Conservation (phyloP, 1,140 invertebrate genomes). For the Vanessa tameamea region DNA sequence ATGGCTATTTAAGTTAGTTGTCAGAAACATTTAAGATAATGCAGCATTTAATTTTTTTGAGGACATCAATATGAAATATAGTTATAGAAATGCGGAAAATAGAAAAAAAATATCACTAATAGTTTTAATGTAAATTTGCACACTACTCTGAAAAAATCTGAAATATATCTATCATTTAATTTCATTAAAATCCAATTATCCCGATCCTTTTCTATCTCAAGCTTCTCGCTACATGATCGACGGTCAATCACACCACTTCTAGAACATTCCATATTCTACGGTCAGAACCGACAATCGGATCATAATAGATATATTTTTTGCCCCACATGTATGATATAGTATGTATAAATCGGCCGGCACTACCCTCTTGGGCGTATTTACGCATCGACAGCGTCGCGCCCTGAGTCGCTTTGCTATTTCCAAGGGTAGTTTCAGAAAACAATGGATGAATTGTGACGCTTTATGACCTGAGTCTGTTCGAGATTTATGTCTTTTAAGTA, state of each 20-base stretch:
- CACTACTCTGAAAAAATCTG: too few relatives aligned
- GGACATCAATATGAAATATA: too few relatives aligned
- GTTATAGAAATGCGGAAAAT: too few relatives aligned
- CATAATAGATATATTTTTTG: conserved; percentile 25
- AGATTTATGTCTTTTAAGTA: conserved; percentile 8
- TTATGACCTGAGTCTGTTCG: conserved; percentile 19
- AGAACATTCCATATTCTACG: neutral
- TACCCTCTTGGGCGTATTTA: conserved; percentile 30
- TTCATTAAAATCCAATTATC: too few relatives aligned
- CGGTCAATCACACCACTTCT: neutral
- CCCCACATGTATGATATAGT: conserved; percentile 35
- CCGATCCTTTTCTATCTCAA: too few relatives aligned
- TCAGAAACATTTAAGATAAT: too few relatives aligned
- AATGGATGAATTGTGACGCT: conserved; percentile 31
- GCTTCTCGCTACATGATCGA: too few relatives aligned
- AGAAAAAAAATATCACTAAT: too few relatives aligned
- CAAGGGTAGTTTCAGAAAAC: conserved; percentile 19
- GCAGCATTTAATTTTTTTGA: too few relatives aligned
- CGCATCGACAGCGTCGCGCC: conserved; percentile 26
- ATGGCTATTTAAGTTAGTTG: too few relatives aligned
- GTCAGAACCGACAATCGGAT: conserved; percentile 10
- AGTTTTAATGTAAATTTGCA: too few relatives aligned
- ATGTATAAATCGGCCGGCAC: conserved; percentile 32
- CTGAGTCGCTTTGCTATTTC: conserved; percentile 8
- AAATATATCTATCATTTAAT: too few relatives aligned